Conservation (phyloP, 2,797 vertebrate species). For the Enteromius radiatus region DNA sequence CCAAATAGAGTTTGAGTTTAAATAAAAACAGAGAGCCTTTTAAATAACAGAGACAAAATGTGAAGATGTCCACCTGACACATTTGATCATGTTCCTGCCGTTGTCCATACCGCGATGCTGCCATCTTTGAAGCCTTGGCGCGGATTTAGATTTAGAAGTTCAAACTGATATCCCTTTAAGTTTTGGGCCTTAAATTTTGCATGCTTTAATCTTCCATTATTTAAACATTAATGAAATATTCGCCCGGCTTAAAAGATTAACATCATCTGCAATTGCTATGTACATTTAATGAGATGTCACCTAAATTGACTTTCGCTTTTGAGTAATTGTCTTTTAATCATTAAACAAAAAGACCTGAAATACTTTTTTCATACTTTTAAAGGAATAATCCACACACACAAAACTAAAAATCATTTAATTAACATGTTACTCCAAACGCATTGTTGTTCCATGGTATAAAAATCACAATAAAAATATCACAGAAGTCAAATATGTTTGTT, state of each 20-base stretch:
- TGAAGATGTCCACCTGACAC: conserved; percentile 23
- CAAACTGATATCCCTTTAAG: conserved; percentile 23
- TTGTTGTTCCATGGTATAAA: background rate
- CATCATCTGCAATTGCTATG: conserved; percentile 37
- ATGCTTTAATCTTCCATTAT: conserved; percentile 50
- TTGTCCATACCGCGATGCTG: background rate
- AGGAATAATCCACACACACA: background rate
- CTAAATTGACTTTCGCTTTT: conserved; percentile 29
- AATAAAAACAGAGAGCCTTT: conserved; percentile 50
- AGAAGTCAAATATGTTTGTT: no score
- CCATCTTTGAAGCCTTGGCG: conserved; percentile 4
- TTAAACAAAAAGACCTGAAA: conserved; percentile 37
- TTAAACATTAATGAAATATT: conserved; percentile 53
- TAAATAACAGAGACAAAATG: conserved; percentile 29
- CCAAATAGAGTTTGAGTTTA: conserved; percentile 32
- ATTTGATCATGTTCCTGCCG: conserved; percentile 12
- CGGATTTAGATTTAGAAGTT: conserved; percentile 2
- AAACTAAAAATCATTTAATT: background rate
- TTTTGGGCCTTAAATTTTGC: conserved; percentile 41
- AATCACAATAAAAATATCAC: background rate
- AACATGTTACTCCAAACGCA: background rate
- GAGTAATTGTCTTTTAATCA: conserved; percentile 48
- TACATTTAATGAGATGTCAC: conserved; percentile 47
- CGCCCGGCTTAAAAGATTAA: conserved; percentile 33
- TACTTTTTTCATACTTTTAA: conserved; percentile 2